Conservation (phyloP, 2,888 invertebrate genomes). For the Patella ulyssiponensis region DNA sequence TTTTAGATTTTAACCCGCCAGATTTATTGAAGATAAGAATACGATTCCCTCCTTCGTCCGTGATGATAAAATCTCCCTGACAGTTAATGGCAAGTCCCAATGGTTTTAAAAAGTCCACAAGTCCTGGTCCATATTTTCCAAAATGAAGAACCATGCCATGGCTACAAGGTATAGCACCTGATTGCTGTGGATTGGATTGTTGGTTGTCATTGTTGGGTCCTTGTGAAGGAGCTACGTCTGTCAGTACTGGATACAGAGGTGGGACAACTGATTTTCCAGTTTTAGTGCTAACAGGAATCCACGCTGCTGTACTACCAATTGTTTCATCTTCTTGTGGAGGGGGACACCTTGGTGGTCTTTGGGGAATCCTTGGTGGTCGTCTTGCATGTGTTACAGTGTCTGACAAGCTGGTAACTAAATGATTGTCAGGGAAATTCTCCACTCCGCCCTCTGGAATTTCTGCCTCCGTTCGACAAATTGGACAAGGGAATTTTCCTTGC, state of each 20-base stretch:
- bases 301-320: not conserved
- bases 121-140: constrained; percentile 56
- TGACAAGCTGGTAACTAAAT: constrained; percentile 56
- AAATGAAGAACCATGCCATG: constrained; percentile 49
- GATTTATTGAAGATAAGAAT: constrained; percentile 56
- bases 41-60: constrained; percentile 58
- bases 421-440: constrained; percentile 56
- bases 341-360: constrained; percentile 22
- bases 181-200: not conserved
- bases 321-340: constrained; percentile 4
- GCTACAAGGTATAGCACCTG: constrained; percentile 38
- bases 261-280: not conserved
- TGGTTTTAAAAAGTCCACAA: constrained; percentile 58
- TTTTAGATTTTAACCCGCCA: constrained; percentile 49
- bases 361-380: constrained; percentile 30
- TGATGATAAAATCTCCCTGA: constrained; percentile 57
- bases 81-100: constrained; percentile 55
- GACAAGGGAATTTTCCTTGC: constrained; percentile 58
- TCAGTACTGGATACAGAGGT: not conserved
- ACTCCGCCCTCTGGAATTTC: constrained; percentile 54
- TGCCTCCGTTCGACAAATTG: constrained; percentile 52
- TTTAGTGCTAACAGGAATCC: not conserved
- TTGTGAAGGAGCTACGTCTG: not conserved
- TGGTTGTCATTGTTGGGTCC: too few species aligned
- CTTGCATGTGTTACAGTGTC: constrained; percentile 50